Conservation (phyloP, 2,797 vertebrate species). For the Enteromius treurensis region DNA sequence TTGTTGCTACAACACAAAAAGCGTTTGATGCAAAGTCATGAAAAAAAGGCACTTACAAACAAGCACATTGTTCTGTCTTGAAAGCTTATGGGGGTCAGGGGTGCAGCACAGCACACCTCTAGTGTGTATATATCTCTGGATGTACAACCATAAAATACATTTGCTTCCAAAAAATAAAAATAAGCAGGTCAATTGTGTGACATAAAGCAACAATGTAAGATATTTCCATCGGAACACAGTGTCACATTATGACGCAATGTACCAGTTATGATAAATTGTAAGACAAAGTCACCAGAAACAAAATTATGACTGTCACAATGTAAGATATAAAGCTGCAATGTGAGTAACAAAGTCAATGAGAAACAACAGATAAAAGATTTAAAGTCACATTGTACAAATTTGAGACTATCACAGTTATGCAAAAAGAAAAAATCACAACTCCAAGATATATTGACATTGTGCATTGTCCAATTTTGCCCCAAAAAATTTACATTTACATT, state of each 20-base stretch:
- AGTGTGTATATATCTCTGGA: constrained; percentile 17
- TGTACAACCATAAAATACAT: constrained; percentile 2
- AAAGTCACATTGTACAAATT: not conserved
- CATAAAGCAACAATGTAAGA: not conserved
- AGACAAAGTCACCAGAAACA: not conserved
- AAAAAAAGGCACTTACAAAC: constrained; percentile 57
- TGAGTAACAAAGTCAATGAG: not conserved
- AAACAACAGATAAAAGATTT: not conserved
- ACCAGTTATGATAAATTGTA: not conserved
- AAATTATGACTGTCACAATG: not conserved
- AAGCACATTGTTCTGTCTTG: constrained; percentile 36
- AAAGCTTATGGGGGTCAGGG: constrained; percentile 29
- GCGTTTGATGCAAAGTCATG: constrained; percentile 67
- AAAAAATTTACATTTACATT: not conserved
- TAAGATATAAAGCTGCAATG: not conserved
- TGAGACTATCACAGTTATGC: not conserved
- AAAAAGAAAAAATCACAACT: not conserved
- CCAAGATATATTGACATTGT: not conserved
- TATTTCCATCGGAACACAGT: not conserved
- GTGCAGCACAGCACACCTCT: constrained; percentile 15
- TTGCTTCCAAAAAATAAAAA: not conserved
- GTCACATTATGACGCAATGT: not conserved
- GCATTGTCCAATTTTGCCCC: not conserved
- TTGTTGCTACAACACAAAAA: constrained; percentile 67
- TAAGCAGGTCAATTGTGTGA: not conserved